A percentile compares a stretch with the other conserved stretches of the same genome.
Evolutionary conservation across 2,888 invertebrate species (phyloP).

Genomic region (Tenthredo livida): DNA sequence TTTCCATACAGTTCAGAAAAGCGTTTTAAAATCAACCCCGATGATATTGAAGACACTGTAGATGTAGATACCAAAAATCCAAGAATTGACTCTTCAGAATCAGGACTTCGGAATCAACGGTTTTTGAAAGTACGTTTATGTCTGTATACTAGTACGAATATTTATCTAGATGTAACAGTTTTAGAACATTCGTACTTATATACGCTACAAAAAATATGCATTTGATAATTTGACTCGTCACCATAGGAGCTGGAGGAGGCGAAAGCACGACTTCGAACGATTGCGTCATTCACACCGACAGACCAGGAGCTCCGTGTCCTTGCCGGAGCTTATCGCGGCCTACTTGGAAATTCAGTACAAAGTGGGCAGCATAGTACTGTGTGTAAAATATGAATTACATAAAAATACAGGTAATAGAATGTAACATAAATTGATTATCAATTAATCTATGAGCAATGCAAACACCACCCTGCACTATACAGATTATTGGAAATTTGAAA

Average conservation of each 20-base stretch:
- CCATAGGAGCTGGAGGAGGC: conserved; percentile 70
- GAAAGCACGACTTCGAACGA: conserved; percentile 72
- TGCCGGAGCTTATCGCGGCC: conserved; percentile 65
- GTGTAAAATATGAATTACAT: not conserved
- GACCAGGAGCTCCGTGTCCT: conserved; percentile 72
- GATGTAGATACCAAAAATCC: not conserved
- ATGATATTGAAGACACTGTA: not conserved
- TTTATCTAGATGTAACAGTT: not conserved
- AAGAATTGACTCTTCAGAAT: conserved; percentile 63
- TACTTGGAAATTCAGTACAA: conserved; percentile 56
- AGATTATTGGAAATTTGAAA: not conserved
- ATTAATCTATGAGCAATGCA: not conserved
- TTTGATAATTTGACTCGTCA: conserved; percentile 20
- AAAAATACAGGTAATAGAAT: not conserved
- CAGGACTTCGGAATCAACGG: conserved; percentile 67
- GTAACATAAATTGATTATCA: not conserved
- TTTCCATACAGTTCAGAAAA: not conserved
- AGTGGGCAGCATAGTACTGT: not conserved
- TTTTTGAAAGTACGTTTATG: conserved; percentile 68
- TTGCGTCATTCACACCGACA: conserved; percentile 72
- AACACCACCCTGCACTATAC: too few species aligned
- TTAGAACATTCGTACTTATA: not conserved
- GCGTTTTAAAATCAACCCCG: not conserved
- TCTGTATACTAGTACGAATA: not conserved
- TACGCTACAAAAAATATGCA: not conserved